Percentiles rank a stretch among this genome's conserved stretches.
phyloP scores from a whole-genome alignment of 1,140 invertebrate species.

The Elymnias hypermnestra region DNA sequence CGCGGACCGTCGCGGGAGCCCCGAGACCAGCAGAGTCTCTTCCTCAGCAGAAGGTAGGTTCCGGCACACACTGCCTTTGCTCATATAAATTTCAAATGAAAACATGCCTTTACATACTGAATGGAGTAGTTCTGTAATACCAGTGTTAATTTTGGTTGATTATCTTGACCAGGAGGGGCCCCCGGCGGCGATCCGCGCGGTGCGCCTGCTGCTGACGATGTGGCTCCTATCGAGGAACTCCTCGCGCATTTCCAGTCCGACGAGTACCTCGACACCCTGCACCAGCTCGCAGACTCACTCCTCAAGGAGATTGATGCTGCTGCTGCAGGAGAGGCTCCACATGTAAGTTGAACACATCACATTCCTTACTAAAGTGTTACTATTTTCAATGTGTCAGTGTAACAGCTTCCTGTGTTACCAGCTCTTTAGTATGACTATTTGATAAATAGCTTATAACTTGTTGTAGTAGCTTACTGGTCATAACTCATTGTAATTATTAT shows the following conservation, averaged over 20 bases:
- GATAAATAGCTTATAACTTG: too few relatives aligned
- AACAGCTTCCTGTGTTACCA: too few relatives aligned
- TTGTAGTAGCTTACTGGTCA: too few relatives aligned
- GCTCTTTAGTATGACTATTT: too few relatives aligned
- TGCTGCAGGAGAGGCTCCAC: conserved; percentile 81
- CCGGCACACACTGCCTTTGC: too few relatives aligned
- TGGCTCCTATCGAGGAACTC: conserved; percentile 89
- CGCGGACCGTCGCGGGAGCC: conserved; percentile 70
- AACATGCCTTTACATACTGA: too few relatives aligned
- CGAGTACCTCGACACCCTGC: conserved; percentile 82
- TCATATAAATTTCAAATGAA: too few relatives aligned
- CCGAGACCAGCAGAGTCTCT: conserved; percentile 87
- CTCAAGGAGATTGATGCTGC: conserved; percentile 87
- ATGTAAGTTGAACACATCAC: too few relatives aligned
- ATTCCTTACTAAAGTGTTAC: too few relatives aligned
- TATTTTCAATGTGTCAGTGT: not conserved
- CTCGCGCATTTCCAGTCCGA: conserved; percentile 81
- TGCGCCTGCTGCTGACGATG: conserved; percentile 83
- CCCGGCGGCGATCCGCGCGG: conserved; percentile 77
- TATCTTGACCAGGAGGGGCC: conserved; percentile 71
- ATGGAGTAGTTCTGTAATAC: too few relatives aligned
- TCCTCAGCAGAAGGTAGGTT: conserved; percentile 85
- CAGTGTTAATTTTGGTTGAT: not conserved
- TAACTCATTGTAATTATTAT: not conserved
- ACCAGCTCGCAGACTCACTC: conserved; percentile 87